Percentiles rank a stretch among this genome's conserved stretches.
Evolutionary conservation across 2,797 vertebrate species (phyloP).

Genomic region (Florisuga fusca): DNA sequence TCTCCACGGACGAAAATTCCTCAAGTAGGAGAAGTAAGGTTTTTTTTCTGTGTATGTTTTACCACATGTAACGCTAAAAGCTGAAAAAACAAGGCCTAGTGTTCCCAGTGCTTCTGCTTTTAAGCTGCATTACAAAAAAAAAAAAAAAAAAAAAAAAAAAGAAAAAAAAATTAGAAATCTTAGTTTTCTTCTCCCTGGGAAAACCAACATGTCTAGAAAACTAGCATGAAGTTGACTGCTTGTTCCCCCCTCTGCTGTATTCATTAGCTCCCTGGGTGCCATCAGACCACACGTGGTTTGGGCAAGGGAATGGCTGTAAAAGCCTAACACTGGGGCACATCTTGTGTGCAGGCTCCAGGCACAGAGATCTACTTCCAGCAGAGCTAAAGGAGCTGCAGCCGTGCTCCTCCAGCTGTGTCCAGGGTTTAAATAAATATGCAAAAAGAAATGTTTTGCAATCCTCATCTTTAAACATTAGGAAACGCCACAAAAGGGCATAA

Average conservation of each 20-base stretch:
- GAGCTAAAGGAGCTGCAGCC: neutral
- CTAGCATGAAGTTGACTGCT: neutral
- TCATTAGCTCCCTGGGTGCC: slow-evolving; percentile 16
- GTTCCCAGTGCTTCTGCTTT: neutral
- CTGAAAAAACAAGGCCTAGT: neutral
- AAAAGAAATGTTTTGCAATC: slow-evolving; percentile 9
- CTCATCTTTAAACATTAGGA: neutral
- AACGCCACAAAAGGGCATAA: neutral
- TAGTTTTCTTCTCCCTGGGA: slow-evolving; percentile 1
- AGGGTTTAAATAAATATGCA: neutral
- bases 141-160: accelerated
- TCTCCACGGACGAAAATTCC: slow-evolving; percentile 76
- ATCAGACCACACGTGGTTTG: neutral
- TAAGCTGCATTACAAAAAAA: neutral
- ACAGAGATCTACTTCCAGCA: neutral
- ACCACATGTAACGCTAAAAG: neutral
- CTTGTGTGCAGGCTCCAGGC: neutral
- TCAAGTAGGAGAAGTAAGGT: slow-evolving; percentile 77
- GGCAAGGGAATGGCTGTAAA: neutral
- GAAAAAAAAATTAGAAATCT: neutral
- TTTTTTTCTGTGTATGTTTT: neutral
- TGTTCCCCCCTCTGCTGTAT: slow-evolving; percentile 1
- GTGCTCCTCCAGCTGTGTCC: neutral
- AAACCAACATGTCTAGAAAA: neutral
- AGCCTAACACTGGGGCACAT: neutral